Evolutionary conservation across 2,888 invertebrate genomes (phyloP), one percentile per base, ranked within the genome.

Genomic region (Agapostemon virescens): DNA sequence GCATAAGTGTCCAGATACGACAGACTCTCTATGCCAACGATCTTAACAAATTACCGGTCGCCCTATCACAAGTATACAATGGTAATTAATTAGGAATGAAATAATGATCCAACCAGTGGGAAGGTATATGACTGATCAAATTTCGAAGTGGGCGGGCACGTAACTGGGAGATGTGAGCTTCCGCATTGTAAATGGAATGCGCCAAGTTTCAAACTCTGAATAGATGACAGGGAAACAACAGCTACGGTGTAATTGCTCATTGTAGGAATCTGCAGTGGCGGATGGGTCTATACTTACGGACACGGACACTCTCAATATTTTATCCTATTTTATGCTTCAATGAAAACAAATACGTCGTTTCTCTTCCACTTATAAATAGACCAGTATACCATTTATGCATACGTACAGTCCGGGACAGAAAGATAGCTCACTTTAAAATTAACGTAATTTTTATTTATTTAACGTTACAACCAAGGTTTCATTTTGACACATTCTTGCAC

Each of bases 21-120:
- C 76, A 67, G 82, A 63, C 74, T 26, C 40, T 69, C 55, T 23
- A n/a, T 64, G 66, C 17, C 69, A 40, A 69, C 61, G 42, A 55
- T 77, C 66, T 66, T 75, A 69, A 82, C 70, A 79, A 82, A 84
- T 79, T 67, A 69, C 58, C 61, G 66, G 42, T 13, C 58, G 20
- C 38, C 67, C 75, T 64, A 64, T 80, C 55, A 69, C 38, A 40
- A 36, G 49, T 42, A 66, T 66, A 61, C 73, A 68, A 79, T 40
- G 72, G 69, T 72, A 82, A 79, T 82, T 85, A 85, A 85, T 84
- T 85, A 84, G 33, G 61, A 69, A 68, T 52, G 76, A 69, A 78
- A 79, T 79, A 80, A 85, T 76, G 77, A 81, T 84, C 79, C 64
- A 63, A 42, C 79, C 76, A 40, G 52, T 17, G 42, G 76, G 55